Evolutionary conservation across 2,888 invertebrate species (phyloP), one percentile per base, ranked within the genome.

Genomic region (Uropetala carovei): DNA sequence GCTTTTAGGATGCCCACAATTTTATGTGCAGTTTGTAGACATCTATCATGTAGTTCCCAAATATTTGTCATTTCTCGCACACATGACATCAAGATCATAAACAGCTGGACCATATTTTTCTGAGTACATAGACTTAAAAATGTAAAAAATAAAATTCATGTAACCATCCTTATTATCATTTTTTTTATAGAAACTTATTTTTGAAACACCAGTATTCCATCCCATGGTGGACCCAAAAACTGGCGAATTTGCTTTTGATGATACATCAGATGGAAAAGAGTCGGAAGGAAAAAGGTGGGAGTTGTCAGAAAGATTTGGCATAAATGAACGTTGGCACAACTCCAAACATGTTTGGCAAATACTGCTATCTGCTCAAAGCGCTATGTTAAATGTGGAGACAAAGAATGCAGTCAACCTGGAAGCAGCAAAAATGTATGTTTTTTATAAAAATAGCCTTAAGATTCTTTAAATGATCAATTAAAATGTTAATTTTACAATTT

Each of bases 321-420:
- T 30, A 11, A 64, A 13, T 43, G 64, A 89, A 64, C 64, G 64
- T 18, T 22, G 68, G 30, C 68, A 64, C 9, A 97, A 97, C 93
- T 97, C 97, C 92, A 97, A 98, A 94, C 98, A 98, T 94, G 96
- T 99, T 84, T 99, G 98, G 98, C 98, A 99, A 95, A 96, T 99
- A 93, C 95, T 99, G 64, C 97, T 98, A 95, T 98, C 97, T 95
- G 96, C 98, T 92, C 96, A 97, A 93, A 97, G 97, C 95, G 96
- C 98, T 94, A 98, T 99, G 95, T 96, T 97, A 93, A 98, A 98
- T 95, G 96, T 98, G n/a, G 97, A 97, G 94, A 96, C 97, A 86
- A 97, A 97, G 95, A 96, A 96, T 93, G 96, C 97, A 93, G 95
- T 96, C 60, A 98, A 98, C 95, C 95, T 96, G 93, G 97, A 97